Base-by-base conservation (phyloP, 2,888 invertebrate genomes). In the Hirtodrosophila histrioides region DNA sequence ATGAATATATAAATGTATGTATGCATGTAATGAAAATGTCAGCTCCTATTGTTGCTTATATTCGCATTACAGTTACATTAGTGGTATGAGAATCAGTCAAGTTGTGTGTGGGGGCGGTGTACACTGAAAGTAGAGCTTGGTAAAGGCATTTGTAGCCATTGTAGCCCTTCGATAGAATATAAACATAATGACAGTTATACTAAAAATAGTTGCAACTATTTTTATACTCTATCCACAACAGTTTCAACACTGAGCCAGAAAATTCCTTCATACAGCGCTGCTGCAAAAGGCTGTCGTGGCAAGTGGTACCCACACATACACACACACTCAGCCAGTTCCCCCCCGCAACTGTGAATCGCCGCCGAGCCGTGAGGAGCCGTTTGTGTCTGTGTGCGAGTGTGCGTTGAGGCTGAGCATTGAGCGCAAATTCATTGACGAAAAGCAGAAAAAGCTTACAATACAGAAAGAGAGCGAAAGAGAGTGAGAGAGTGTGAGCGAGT, bases 161-260 rank as follows among this genome's bases (percentile, higher is more conserved):
- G n/a, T n/a, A n/a, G 43, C 39, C 54, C 39, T 51, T 27, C 12
- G 9, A 69, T 56, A 45, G n/a, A 65, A 49, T 64, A 49, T 71
- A 56, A 44, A 56, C 48, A 55, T 56, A 70, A 40, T 45, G 23
- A 43, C 33, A 43, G 41, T 55, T 57, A 57, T 75, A 71, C 83
- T 85, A 82, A 72, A 81, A 81, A 87, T 80, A 82, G 86, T 82
- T 69, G 36, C 43, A 82, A 81, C 86, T 81, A 81, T 81, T 81
- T 81, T 69, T 75, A 57, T 66, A 62, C 71, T 81, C 55, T 69
- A 70, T 40, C 57, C 54, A 53, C 53, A 64, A 72, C 61, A 77
- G 79, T 78, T 75, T 49, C 44, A 69, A 67, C 65, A 64, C 49
- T 63, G 61, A 74, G 86, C 83, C 83, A 82, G 86, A 69, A 68